A percentile compares a stretch with the other conserved stretches of the same genome.
Evolutionary conservation across 2,113 vertebrate genomes (phyloP).

Genomic region (Caloenas nicobarica): DNA sequence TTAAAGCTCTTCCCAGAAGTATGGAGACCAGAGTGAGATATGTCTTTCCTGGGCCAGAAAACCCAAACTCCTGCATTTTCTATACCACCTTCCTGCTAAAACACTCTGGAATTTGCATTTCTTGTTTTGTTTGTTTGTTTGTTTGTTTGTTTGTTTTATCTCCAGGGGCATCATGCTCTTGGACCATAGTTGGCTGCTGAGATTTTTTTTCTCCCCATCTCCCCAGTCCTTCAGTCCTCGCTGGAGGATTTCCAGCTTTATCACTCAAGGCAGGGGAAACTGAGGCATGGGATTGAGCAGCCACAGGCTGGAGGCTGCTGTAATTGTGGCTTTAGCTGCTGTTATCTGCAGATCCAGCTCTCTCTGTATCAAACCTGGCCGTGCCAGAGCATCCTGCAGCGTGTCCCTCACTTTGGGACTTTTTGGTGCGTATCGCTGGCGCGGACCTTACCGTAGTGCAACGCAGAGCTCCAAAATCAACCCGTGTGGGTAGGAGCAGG

Average conservation of each 20-base stretch:
- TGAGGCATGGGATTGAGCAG: background rate
- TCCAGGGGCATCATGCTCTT: background rate
- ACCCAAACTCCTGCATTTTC: background rate
- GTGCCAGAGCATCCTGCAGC: fast-evolving
- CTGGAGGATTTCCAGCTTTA: background rate
- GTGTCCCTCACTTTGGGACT: fast-evolving
- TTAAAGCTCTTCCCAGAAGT: background rate
- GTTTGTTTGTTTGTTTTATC: background rate
- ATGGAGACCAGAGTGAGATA: background rate
- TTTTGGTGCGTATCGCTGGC: fast-evolving
- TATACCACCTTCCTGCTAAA: background rate
- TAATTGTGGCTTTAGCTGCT: background rate
- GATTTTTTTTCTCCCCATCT: background rate
- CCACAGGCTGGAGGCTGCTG: fast-evolving
- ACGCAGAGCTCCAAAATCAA: fast-evolving
- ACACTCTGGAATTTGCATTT: background rate
- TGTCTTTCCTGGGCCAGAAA: background rate
- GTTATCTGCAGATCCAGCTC: background rate
- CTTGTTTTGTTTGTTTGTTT: fast-evolving
- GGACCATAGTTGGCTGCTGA: background rate
- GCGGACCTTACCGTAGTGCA: fast-evolving
- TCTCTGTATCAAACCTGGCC: background rate
- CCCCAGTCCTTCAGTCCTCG: fast-evolving
- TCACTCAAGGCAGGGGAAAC: background rate
- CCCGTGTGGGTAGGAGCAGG: background rate